Evolutionary conservation across 2,888 invertebrate genomes (phyloP).

Genomic region (Chydorus sphaericus): DNA sequence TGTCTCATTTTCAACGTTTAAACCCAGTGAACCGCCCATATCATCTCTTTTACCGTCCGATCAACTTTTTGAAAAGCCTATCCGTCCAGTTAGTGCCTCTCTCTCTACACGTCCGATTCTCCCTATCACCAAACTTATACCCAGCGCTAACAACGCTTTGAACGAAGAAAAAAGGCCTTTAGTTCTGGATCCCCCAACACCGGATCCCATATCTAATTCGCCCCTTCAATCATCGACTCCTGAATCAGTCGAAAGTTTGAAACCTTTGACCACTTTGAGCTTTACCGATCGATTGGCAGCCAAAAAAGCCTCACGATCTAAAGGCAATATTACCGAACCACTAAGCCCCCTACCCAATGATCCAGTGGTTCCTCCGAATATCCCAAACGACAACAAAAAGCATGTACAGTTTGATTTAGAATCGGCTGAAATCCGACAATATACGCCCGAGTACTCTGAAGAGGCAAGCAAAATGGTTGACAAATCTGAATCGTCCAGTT

Average conservation of each 20-base stretch:
- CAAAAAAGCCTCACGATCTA: slow-evolving; percentile 4
- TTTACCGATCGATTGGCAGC: slow-evolving; percentile 12
- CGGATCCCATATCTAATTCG: too few relatives aligned
- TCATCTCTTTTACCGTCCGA: not conserved
- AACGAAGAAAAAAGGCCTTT: too few relatives aligned
- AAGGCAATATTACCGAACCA: not conserved
- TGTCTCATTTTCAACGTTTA: not conserved
- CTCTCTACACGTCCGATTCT: too few relatives aligned
- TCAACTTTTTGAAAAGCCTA: not conserved
- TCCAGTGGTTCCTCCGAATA: not conserved
- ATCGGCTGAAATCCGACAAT: not conserved
- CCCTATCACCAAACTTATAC: too few relatives aligned
- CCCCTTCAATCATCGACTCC: too few relatives aligned
- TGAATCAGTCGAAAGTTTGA: too few relatives aligned
- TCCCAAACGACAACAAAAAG: not conserved
- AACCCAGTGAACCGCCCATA: not conserved
- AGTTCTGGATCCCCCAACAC: too few relatives aligned
- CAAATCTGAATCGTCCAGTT: not conserved
- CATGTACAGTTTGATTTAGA: slow-evolving; percentile 5
- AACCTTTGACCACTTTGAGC: not conserved
- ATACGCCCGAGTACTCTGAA: slow-evolving; percentile 6
- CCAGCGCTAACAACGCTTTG: too few relatives aligned
- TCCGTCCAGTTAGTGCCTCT: not conserved
- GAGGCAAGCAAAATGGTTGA: not conserved
- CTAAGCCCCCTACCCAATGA: not conserved